Evolutionary conservation across 2,888 invertebrate species (phyloP).

Genomic region (Ommatoiulus sabulosus): DNA sequence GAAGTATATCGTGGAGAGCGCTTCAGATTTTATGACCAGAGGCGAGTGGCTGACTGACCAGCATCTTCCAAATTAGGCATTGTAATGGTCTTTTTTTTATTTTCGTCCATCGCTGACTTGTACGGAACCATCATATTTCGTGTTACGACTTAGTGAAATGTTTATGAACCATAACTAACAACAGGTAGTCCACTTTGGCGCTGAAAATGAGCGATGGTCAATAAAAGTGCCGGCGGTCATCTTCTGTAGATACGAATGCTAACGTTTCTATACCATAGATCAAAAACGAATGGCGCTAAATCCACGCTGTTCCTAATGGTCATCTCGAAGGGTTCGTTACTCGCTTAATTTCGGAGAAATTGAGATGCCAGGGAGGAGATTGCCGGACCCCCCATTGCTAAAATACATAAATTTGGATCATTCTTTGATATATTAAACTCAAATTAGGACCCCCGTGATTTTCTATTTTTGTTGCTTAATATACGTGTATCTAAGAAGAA

Average conservation of each 20-base stretch:
- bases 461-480: too few relatives aligned
- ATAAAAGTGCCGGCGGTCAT: background rate
- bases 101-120: background rate
- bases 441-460: too few relatives aligned
- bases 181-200: background rate
- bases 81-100: background rate
- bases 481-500: too few relatives aligned
- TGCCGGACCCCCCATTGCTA: too few relatives aligned
- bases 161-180: conserved; percentile 2
- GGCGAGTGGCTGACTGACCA: background rate
- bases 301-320: too few relatives aligned
- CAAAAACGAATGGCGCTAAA: too few relatives aligned
- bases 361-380: too few relatives aligned
- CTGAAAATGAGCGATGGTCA: background rate
- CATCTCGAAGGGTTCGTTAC: too few relatives aligned
- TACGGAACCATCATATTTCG: background rate
- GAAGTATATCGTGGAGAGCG: background rate
- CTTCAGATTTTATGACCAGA: background rate
- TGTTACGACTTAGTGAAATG: conserved; percentile 16
- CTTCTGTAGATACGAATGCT: background rate
- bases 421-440: too few relatives aligned
- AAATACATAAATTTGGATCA: too few relatives aligned
- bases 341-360: too few relatives aligned
- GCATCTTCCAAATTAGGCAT: background rate
- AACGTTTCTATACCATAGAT: too few relatives aligned